Evolutionary conservation across 2,113 vertebrate species (phyloP).

Genomic region (Protobothrops mucrosquamatus): DNA sequence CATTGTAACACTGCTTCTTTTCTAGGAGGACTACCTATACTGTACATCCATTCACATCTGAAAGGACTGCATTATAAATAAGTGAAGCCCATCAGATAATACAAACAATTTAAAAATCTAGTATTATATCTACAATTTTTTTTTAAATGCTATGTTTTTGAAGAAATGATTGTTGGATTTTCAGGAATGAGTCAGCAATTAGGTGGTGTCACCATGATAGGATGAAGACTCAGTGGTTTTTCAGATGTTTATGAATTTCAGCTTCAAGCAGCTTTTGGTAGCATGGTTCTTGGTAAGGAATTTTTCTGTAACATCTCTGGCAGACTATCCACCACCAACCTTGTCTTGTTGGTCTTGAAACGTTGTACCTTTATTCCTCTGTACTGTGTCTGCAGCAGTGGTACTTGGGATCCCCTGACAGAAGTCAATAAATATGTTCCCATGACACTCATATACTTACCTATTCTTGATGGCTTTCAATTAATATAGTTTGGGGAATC

Average conservation of each 20-base stretch:
- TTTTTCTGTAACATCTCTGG: not conserved
- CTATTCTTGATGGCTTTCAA: not conserved
- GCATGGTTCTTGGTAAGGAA: no score
- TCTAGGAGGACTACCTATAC: not conserved
- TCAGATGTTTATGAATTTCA: not conserved
- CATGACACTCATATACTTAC: not conserved
- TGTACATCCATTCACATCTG: not conserved
- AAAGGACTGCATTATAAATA: not conserved
- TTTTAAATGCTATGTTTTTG: no score
- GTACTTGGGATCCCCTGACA: not conserved
- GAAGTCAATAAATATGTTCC: not conserved
- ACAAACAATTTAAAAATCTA: not conserved
- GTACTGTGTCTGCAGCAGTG: not conserved
- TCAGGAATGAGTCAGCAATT: not conserved
- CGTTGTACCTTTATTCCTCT: not conserved
- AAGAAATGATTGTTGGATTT: not conserved
- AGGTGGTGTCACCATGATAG: not conserved
- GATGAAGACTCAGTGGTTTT: not conserved
- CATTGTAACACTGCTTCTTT: not conserved
- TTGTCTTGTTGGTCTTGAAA: not conserved
- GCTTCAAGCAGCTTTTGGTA: not conserved
- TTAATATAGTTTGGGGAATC: not conserved
- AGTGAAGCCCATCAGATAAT: not conserved
- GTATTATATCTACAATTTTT: not conserved
- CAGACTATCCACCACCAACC: not conserved